Conservation (phyloP, 2,888 invertebrate genomes). For the Leptinotarsa rubiginosa region DNA sequence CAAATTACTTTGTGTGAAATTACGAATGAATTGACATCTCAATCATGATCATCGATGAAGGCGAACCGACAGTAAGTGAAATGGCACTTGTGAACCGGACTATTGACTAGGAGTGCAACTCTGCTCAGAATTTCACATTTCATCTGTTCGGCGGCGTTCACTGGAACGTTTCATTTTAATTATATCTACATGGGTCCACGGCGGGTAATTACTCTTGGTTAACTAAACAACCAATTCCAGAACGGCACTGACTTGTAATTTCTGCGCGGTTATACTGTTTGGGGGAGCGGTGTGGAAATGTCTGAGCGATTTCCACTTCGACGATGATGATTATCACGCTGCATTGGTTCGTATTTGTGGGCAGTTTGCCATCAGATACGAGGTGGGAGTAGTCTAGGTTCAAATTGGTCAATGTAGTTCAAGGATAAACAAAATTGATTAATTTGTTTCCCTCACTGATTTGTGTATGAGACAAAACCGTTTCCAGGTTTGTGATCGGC, state of each 20-base stretch:
- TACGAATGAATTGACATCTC: no score
- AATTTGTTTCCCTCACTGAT: no score
- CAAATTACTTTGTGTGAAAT: no score
- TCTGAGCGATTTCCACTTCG: conserved; percentile 9
- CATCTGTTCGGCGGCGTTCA: background rate
- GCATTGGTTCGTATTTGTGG: background rate
- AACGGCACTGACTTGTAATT: conserved; percentile 11
- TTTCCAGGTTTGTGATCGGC: no score
- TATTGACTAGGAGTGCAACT: background rate
- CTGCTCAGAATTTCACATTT: conserved; percentile 14
- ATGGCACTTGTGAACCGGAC: no score
- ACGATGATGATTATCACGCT: background rate
- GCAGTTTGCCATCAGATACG: background rate
- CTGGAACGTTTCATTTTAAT: conserved; percentile 17
- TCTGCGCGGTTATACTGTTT: conserved; percentile 15
- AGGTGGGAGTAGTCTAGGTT: background rate
- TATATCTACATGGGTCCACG: conserved; percentile 16
- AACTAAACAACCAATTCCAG: conserved; percentile 26
- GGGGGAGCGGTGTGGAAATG: conserved; percentile 9
- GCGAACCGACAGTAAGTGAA: no score
- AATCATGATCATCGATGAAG: no score
- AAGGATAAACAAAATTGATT: background rate
- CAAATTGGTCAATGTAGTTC: background rate
- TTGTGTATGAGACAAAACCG: no score
- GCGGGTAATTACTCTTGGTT: conserved; percentile 26